Evolutionary conservation across 2,797 vertebrate species (phyloP), one percentile per base, ranked within the genome.

Genomic region (Lophius americanus): DNA sequence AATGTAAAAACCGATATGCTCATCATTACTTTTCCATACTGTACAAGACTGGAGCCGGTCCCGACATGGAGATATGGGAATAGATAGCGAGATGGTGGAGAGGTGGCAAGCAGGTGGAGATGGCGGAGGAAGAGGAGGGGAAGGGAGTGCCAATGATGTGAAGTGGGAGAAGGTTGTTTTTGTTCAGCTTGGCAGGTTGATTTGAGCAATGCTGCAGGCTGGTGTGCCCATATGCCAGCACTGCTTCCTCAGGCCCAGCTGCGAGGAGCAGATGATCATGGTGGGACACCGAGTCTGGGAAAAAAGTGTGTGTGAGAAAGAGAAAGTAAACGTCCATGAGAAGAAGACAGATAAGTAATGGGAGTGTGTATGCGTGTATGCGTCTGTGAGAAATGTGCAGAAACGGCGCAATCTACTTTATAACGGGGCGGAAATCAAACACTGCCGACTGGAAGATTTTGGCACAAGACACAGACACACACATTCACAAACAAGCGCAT

Each of bases 161-260:
- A 64, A n/a, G 47, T 51, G 64, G 75, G 67, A 73, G 68, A 70
- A 60, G 59, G 72, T 51, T 60, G 68, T 75, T 76, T 69, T 72
- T 51, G 81, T 81, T 85, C 76, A 47, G 71, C 75, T 79, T 88
- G 88, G 83, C 85, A 86, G 70, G 60, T 70, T 67, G 79, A 78
- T 81, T 61, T 81, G 82, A 82, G 80, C 54, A 54, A 79, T 85
- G 53, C 88, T 82, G 77, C 86, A 81, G 87, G 85, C 86, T 87
- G 79, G 67, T 62, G 58, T 6, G 70, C 59, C 89, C 85, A 85
- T 88, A 90, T 89, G 90, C 84, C 87, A 84, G 55, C 56, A 61
- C 61, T 78, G 81, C 75, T 80, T 88, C 76, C 83, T 75, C 74
- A 64, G 71, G 58, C 70, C 84, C 91, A 92, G 90, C 86, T 91